These are phyloP conservation scores for Sebastes taczanowskii DNA, from an alignment of 2,797 vertebrate species.

Conservation along the genomic window DNA sequence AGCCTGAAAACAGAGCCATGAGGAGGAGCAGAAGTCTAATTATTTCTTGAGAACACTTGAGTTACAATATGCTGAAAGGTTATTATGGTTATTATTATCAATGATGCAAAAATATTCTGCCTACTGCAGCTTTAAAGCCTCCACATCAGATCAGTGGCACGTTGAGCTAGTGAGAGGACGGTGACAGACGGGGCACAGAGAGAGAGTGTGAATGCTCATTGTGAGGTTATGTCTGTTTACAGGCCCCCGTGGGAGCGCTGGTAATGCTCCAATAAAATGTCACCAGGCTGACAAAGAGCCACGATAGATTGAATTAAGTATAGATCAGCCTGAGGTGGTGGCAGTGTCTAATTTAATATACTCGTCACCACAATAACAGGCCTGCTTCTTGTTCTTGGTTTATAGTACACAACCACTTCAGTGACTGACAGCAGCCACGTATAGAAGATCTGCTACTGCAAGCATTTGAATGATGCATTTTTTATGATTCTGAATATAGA, in stretches of 20 bases:
- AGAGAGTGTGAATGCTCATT: neutral
- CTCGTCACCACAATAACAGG: constrained; percentile 11
- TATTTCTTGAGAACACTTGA: too few species aligned
- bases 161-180: too few species aligned
- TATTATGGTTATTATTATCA: too few species aligned
- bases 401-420: neutral
- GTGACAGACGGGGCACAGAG: too few species aligned
- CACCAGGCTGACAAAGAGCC: constrained; percentile 25
- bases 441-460: neutral
- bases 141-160: too few species aligned
- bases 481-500: constrained; percentile 7
- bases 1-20: too few species aligned
- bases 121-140: too few species aligned
- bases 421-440: neutral
- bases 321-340: constrained; percentile 35
- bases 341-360: constrained; percentile 47
- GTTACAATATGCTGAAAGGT: too few species aligned
- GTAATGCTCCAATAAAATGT: constrained; percentile 40
- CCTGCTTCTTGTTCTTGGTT: neutral
- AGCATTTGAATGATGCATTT: neutral
- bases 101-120: too few species aligned
- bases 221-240: constrained; percentile 12
- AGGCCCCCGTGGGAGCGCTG: constrained; percentile 13
- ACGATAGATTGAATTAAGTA: constrained; percentile 47
- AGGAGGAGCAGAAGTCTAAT: too few species aligned